These are phyloP conservation scores for Tauraco hartlaubi DNA, from an alignment of 2,797 vertebrate genomes.

Conservation along the genomic window DNA sequence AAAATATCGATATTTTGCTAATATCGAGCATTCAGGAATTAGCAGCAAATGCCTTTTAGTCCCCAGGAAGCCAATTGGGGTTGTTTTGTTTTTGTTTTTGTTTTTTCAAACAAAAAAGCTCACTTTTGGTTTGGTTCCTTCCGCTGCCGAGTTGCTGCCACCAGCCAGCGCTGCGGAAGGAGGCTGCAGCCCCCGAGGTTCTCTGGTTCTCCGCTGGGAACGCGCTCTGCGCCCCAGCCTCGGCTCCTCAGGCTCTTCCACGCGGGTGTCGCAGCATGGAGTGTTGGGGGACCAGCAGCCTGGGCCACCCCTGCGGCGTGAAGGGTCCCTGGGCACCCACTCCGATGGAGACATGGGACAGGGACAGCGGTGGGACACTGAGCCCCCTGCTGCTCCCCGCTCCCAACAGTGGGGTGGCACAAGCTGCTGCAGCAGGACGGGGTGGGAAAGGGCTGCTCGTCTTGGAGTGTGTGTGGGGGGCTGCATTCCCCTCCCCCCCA, in stretches of 20 bases:
- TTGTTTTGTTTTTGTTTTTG: not conserved
- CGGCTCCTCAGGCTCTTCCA: accelerated
- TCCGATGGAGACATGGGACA: accelerated
- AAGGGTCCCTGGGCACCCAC: not conserved
- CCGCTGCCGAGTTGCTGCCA: not conserved
- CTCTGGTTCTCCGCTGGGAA: accelerated
- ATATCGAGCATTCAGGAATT: not conserved
- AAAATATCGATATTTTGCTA: not conserved
- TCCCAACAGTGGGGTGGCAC: not conserved
- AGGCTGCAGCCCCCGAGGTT: not conserved
- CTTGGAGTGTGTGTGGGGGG: not conserved
- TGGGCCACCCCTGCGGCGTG: not conserved
- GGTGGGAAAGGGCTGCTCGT: not conserved
- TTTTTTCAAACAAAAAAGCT: too few relatives aligned
- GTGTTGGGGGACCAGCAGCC: accelerated
- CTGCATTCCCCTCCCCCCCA: constrained; percentile 32
- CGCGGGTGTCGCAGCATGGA: accelerated
- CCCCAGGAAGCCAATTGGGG: not conserved
- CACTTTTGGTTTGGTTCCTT: not conserved
- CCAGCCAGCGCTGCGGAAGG: accelerated
- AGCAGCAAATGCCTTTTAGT: not conserved
- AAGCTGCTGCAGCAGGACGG: not conserved
- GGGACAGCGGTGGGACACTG: accelerated
- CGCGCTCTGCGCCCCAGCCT: not conserved
- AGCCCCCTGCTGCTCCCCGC: not conserved